Conservation (phyloP, 1,140 invertebrate species). For the Temnothorax nylanderi region DNA sequence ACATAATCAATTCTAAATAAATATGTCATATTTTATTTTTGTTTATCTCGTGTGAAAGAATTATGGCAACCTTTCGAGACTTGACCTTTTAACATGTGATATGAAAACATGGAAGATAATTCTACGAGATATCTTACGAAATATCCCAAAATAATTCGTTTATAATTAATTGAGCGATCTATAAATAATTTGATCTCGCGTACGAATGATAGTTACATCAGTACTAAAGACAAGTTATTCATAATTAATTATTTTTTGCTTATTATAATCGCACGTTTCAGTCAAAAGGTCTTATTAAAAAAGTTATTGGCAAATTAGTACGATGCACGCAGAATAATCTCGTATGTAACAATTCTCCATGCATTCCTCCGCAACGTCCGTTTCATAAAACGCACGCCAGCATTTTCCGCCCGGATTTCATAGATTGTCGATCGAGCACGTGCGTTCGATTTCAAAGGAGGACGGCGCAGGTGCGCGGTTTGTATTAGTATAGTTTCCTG, state of each 20-base stretch:
- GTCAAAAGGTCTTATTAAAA: not conserved
- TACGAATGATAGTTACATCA: not conserved
- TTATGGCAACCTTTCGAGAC: not conserved
- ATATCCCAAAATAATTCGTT: not conserved
- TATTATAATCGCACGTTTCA: too few relatives aligned
- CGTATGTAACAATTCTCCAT: too few relatives aligned
- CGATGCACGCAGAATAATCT: not conserved
- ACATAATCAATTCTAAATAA: not conserved
- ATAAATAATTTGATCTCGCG: not conserved
- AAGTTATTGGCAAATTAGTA: too few relatives aligned
- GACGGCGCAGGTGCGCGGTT: not conserved
- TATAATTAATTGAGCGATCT: not conserved
- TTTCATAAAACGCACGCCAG: constrained; percentile 6
- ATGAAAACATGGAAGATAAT: not conserved
- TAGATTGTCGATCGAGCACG: constrained; percentile 5
- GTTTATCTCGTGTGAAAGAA: not conserved
- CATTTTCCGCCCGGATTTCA: constrained; percentile 13
- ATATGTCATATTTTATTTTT: not conserved
- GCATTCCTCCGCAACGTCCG: not conserved
- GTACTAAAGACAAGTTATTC: not conserved
- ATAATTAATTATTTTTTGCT: not conserved
- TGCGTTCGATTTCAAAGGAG: constrained; percentile 7
- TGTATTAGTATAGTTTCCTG: not conserved
- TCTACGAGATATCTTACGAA: not conserved
- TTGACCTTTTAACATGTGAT: not conserved